Base-by-base conservation (phyloP, 1,140 invertebrate species). In the Drosophila nasuta region DNA sequence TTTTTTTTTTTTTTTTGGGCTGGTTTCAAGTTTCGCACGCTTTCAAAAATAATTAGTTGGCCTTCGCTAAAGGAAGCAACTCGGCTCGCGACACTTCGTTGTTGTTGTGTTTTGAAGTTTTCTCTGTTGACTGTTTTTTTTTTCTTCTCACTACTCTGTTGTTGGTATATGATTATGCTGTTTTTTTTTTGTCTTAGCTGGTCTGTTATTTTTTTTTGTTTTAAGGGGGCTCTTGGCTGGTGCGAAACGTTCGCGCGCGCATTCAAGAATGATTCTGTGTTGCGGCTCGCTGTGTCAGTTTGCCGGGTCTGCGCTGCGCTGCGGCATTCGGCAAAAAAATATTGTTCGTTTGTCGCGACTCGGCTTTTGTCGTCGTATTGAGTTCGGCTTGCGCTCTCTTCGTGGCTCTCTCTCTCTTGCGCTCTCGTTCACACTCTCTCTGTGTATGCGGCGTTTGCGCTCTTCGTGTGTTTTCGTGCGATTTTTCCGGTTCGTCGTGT, bases 261-360 rank as follows among this genome's bases (percentile, higher is more conserved):
- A 80, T 92, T 92, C 70, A 89, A 92, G 91, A 92, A 92, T 92
- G 82, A 92, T 92, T 92, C 91, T 92, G 78, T 78, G 80, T 58
- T 45, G 66, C 52, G 33, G 52, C 49, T 86, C 69, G 74, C 57
- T 48, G 56, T 48, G 56, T 58, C 62, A 25, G 20, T 25, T 74
- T 68, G 79, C 83, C 80, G 83, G 83, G 79, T 73, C 69, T 13
- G 86, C 62, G 86, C 62, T 45, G 33, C 35, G 52, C 25, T 25
- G 72, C 45, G 66, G 60, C 35, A 25, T 25, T 65, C 13, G 30
- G 28, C 71, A 41, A 38, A 41, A 38, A 41, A 38, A 45, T n/a
- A 17, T 11, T 20, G 35, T 13, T 49, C 5, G 52, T 60, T 25
- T 25, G 20, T 25, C 20, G 20, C 20, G 46, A 56, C 65, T 74